Base-by-base conservation (phyloP, 2,113 vertebrate species). In the Notothenia rossii region DNA sequence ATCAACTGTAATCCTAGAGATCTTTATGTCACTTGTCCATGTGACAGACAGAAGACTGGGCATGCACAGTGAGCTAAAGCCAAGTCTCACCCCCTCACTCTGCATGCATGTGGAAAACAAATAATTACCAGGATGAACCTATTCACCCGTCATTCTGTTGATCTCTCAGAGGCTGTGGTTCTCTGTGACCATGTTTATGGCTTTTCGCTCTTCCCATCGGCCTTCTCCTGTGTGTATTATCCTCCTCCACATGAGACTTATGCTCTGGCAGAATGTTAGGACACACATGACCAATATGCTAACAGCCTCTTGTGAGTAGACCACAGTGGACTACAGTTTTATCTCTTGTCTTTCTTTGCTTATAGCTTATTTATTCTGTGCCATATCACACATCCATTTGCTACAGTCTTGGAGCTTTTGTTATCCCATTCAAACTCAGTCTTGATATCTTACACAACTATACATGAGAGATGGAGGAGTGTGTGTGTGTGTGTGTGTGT, bases 241-340 rank as follows among this genome's bases (percentile, higher is more conserved):
- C 59, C 36, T 63, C 20, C 77, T 59, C 60, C n/a, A 43, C 59
- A 78, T 20, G 9, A 58, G 17, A 48, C 69, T 83, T 84, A 81
- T 71, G 40, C 62, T 66, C 62, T 87, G 74, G 82, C 67, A 79
- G 25, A 50, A 3, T 86, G 54, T 86, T 75, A 82, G 76, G 77
- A 72, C 50, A 3, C 80, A 86, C 40, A 79, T 75, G 51, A 66
- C 43, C 29, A 82, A 73, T 59, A 73, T 72, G 61, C 72, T 65
- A 63, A 75, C 54, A 70, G 53, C 54, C 62, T 77, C 25, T 22
- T 45, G 48, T 75, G 51, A 65, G 54, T 8, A n/a, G 74, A 71
- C 65, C 1, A 6, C 71, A 53, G 60, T 62, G 8, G 14, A 58
- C n/a, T 14, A 13, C 45, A n/a, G 50, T 66, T 45, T 14, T 49